phyloP scores from a whole-genome alignment of 2,888 invertebrate species.

The Ectobius pallidus region DNA sequence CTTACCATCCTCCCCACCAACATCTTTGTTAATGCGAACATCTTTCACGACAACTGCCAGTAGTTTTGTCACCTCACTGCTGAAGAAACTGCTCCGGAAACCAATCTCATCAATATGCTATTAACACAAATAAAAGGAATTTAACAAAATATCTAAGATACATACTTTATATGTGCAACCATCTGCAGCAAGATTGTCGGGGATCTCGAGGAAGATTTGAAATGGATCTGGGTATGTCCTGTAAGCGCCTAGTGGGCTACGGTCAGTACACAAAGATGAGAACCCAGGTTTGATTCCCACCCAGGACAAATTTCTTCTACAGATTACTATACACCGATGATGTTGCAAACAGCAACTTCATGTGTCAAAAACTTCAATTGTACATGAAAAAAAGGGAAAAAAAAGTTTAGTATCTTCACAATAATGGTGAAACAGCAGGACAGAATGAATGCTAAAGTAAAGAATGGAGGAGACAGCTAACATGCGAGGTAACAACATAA shows the following conservation, averaged over 20 bases:
- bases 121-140: slow-evolving; percentile 46
- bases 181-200: background rate
- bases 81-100: slow-evolving; percentile 84
- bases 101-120: slow-evolving; percentile 87
- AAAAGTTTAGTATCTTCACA: background rate
- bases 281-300: background rate
- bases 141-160: too few species aligned
- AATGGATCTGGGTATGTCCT: background rate
- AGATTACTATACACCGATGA: too few species aligned
- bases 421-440: background rate
- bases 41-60: slow-evolving; percentile 82
- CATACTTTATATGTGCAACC: too few species aligned
- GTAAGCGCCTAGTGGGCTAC: background rate
- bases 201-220: too few species aligned
- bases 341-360: too few species aligned
- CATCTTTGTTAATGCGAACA: slow-evolving; percentile 80
- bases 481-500: too few species aligned
- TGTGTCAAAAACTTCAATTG: too few species aligned
- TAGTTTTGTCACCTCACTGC: slow-evolving; percentile 85
- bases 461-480: too few species aligned
- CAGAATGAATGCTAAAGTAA: background rate
- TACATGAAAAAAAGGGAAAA: background rate
- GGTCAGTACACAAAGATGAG: background rate
- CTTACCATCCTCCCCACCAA: slow-evolving; percentile 48
- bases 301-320: background rate